Evolutionary conservation across 2,888 invertebrate genomes (phyloP), one percentile per base, ranked within the genome.

Genomic region (Plutella xylostella): DNA sequence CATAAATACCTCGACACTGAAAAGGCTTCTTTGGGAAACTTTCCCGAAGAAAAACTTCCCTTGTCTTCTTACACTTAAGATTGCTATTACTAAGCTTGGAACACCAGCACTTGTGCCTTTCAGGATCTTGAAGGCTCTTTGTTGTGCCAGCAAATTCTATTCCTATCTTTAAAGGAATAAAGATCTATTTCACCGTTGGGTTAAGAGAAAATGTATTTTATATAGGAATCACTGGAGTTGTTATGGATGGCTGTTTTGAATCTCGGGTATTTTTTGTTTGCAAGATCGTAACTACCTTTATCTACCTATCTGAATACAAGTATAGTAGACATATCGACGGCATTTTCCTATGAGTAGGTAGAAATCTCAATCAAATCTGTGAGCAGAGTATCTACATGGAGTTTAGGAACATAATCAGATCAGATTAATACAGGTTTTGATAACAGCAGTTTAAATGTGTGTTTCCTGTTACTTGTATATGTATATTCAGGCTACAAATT

Each of bases 141-240:
- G 76, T 79, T 80, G 73, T 79, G 74, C 72, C 70, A 73, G 79
- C 71, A 76, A 79, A 79, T 76, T 80, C 71, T 72, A 73, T 66
- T 68, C 65, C 61, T 72, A 68, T 68, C 66, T 72, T 75, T 77
- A 79, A 78, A 77, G 78, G 76, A 78, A 79, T 79, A 80, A 78
- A 77, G 80, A 79, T 80, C 72, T 78, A 78, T 80, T 80, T 77
- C 79, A 77, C 56, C 52, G 60, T 51, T 41, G 66, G 63, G 73
- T 65, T 72, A 65, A 71, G 58, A 69, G 69, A 80, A 78, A 80
- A 76, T 78, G 75, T 70, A 60, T 72, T 63, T 62, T 75, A 73
- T 65, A 61, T 55, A 58, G 62, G 57, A 63, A 65, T 64, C 69
- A 62, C 41, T 19, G 30, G 21, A 41, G 30, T 18, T 17, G 15